Evolutionary conservation across 1,140 invertebrate genomes (phyloP).

Genomic region (Leucophenga varia): DNA sequence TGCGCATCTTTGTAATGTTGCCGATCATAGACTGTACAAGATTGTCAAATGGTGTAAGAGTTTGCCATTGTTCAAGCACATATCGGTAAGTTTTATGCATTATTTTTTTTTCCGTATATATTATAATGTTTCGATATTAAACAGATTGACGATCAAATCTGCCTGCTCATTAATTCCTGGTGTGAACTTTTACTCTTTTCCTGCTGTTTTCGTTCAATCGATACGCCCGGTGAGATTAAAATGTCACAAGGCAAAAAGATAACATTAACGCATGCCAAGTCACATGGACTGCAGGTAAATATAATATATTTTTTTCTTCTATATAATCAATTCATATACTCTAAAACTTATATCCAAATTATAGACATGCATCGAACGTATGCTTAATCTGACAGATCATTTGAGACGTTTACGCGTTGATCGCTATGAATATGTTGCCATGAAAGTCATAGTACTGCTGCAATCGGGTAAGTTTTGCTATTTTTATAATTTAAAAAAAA

Average conservation of each 20-base stretch:
- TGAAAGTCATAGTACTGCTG: conserved; percentile 92
- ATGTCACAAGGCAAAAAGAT: conserved; percentile 77
- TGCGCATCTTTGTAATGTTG: conserved; percentile 87
- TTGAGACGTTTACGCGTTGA: conserved; percentile 87
- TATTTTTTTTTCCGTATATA: too few species aligned
- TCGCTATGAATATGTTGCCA: conserved; percentile 93
- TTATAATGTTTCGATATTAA: not conserved
- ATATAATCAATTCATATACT: not conserved
- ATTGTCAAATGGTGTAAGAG: conserved; percentile 99
- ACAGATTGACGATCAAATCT: conserved; percentile 96
- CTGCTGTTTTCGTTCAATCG: conserved; percentile 86
- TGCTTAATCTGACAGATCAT: conserved; percentile 93
- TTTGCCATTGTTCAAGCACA: conserved; percentile 93
- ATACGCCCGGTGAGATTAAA: conserved; percentile 82
- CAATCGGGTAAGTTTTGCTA: conserved; percentile 73
- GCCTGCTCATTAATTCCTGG: conserved; percentile 95
- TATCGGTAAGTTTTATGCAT: conserved; percentile 77
- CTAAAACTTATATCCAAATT: conserved; percentile 5
- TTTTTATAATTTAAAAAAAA: not conserved
- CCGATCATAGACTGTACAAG: conserved; percentile 93
- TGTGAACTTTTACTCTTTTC: conserved; percentile 92
- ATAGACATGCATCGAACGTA: conserved; percentile 85
- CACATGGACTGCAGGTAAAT: conserved; percentile 58
- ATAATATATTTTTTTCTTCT: not conserved
- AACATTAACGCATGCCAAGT: conserved; percentile 62